These are phyloP conservation scores for Pharmacophagus antenor DNA, from an alignment of 2,888 invertebrate species.

Conservation along the genomic window DNA sequence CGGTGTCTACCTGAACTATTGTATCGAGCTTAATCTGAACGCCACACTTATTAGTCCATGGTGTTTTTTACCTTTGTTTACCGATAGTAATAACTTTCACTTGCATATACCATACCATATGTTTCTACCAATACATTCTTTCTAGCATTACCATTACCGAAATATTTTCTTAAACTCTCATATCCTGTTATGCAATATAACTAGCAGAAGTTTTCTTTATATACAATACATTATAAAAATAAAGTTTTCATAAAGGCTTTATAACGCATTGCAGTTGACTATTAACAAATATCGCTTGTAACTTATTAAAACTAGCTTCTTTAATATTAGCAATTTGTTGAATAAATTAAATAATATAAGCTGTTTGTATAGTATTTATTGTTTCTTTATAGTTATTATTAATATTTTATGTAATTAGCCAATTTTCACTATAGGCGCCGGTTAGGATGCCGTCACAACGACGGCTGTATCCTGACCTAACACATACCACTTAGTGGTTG, in stretches of 20 bases:
- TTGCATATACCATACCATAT: background rate
- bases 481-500: background rate
- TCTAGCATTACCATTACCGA: too few species aligned
- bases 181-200: too few species aligned
- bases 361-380: slow-evolving; percentile 26
- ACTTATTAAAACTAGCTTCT: background rate
- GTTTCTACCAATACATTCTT: background rate
- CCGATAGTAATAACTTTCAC: background rate
- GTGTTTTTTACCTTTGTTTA: background rate
- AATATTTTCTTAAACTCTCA: too few species aligned
- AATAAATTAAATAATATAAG: slow-evolving; percentile 11
- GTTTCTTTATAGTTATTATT: slow-evolving; percentile 1
- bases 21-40: slow-evolving; percentile 6
- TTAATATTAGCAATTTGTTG: background rate
- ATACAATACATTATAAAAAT: too few species aligned
- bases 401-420: background rate
- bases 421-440: background rate
- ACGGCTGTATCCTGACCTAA: background rate
- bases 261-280: too few species aligned
- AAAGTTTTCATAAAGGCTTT: too few species aligned
- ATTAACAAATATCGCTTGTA: background rate
- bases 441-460: background rate
- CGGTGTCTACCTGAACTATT: background rate
- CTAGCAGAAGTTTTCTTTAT: too few species aligned
- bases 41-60: background rate